phyloP scores from a whole-genome alignment of 2,113 vertebrate species.

The Corvus hawaiiensis region DNA sequence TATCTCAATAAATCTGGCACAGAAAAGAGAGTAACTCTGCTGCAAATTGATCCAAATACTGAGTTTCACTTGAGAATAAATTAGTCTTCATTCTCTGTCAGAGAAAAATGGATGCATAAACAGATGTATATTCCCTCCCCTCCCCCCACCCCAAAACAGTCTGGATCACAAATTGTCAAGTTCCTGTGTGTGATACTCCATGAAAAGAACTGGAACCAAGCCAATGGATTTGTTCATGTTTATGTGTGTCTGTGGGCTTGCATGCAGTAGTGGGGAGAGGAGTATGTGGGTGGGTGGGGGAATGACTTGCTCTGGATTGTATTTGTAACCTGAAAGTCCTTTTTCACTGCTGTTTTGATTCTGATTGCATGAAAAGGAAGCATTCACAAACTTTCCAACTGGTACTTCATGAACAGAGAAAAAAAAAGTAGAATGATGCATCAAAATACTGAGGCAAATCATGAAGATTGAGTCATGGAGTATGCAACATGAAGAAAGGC shows the following conservation, averaged over 20 bases:
- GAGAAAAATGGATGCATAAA: not conserved
- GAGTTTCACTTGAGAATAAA: not conserved
- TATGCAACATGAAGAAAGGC: not conserved
- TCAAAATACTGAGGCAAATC: not conserved
- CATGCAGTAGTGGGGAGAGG: not conserved
- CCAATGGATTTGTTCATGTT: not conserved
- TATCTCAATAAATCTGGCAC: not conserved
- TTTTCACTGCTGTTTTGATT: not conserved
- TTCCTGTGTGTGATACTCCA: not conserved
- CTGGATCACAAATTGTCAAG: not conserved
- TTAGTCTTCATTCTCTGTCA: not conserved
- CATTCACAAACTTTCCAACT: not conserved
- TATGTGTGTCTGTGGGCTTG: not conserved
- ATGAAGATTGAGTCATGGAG: not conserved
- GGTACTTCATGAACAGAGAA: not conserved
- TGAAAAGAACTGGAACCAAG: not conserved
- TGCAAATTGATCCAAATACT: not conserved
- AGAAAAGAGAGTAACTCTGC: not conserved
- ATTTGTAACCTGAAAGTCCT: not conserved
- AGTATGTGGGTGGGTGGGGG: not conserved
- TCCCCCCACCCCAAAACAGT: not conserved
- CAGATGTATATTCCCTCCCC: not conserved
- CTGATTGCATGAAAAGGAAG: not conserved
- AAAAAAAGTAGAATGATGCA: fast-evolving
- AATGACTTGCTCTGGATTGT: not conserved